Conservation (phyloP, 2,888 invertebrate species). For the Monochamus alternatus region DNA sequence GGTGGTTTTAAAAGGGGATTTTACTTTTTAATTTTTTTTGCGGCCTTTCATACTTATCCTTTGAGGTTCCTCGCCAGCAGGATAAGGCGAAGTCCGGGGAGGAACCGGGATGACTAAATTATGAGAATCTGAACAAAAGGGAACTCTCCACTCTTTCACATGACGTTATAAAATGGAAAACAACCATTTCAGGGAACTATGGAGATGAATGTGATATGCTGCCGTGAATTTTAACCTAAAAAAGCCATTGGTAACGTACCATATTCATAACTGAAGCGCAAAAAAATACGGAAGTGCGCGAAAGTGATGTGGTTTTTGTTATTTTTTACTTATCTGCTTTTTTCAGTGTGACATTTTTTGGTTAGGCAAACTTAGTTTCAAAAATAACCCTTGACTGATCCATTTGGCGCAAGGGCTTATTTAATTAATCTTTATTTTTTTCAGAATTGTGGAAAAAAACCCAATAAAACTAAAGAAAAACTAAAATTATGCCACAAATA, state of each 20-base stretch:
- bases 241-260: neutral
- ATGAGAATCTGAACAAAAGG: conserved; percentile 13
- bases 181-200: neutral
- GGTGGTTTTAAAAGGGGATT: conserved; percentile 7
- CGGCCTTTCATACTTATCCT: neutral
- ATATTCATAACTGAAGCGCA: no score
- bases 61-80: conserved; percentile 7
- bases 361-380: no score
- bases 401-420: no score
- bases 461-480: no score
- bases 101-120: conserved; percentile 12
- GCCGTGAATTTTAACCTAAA: neutral
- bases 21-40: conserved; percentile 21
- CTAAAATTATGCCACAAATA: no score
- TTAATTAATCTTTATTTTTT: no score
- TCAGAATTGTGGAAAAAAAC: no score
- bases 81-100: conserved; percentile 3
- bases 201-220: neutral
- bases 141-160: neutral
- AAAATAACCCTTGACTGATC: no score
- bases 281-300: no score
- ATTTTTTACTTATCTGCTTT: no score
- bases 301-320: no score
- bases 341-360: no score
- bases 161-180: neutral